These are phyloP conservation scores for Burhinus oedicnemus DNA, from an alignment of 2,113 vertebrate genomes.

Conservation along the genomic window DNA sequence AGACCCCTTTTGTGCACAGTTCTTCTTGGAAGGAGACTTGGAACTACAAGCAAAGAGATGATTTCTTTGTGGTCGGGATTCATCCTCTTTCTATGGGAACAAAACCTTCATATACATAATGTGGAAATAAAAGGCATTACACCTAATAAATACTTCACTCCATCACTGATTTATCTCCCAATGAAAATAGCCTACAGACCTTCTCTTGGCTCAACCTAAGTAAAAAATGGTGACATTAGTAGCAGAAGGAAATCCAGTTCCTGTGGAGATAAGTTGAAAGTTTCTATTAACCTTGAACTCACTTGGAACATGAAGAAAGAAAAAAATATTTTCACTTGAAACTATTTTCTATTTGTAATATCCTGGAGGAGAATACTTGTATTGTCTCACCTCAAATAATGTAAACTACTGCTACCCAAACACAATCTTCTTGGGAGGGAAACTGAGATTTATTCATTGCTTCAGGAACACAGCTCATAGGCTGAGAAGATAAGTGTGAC, in stretches of 20 bases:
- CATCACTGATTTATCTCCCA: background rate
- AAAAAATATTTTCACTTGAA: background rate
- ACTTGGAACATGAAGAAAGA: background rate
- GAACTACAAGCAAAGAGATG: background rate
- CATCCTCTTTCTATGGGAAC: background rate
- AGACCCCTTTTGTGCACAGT: background rate
- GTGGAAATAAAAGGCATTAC: background rate
- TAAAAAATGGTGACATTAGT: background rate
- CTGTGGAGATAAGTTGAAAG: background rate
- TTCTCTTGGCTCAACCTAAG: background rate
- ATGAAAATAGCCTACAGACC: background rate
- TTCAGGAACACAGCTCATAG: background rate
- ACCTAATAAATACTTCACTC: background rate
- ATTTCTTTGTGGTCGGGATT: constrained; percentile 12
- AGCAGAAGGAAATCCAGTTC: constrained; percentile 2
- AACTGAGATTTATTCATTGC: background rate
- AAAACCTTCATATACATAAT: background rate
- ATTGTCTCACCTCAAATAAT: background rate
- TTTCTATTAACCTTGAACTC: constrained; percentile 4
- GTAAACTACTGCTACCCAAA: background rate
- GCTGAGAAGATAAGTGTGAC: background rate
- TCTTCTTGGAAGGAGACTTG: background rate
- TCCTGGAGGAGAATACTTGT: background rate
- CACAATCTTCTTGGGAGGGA: background rate
- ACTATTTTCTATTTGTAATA: background rate